Evolutionary conservation across 1,140 invertebrate genomes (phyloP).

Genomic region (Hylaeus anthracinus): DNA sequence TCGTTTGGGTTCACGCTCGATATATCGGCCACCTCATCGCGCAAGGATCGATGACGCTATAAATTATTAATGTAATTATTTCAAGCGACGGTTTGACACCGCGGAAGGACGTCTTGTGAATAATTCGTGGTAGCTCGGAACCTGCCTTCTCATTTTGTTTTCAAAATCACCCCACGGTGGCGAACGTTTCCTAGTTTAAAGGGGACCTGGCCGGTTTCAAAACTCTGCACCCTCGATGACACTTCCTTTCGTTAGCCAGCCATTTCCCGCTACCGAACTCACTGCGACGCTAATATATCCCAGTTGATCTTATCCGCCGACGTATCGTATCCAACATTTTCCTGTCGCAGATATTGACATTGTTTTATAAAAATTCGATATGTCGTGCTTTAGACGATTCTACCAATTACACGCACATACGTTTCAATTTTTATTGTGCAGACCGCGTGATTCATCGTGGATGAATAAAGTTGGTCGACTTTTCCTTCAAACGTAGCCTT

Average conservation of each 20-base stretch:
- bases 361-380: too few relatives aligned
- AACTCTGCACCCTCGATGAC: not conserved
- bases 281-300: too few relatives aligned
- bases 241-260: not conserved
- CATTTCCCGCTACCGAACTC: too few relatives aligned
- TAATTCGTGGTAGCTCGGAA: conserved; percentile 14
- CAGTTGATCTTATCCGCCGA: too few relatives aligned
- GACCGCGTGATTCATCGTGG: not conserved
- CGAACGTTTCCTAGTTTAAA: not conserved
- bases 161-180: not conserved
- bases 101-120: not conserved
- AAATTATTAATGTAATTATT: conserved; percentile 42
- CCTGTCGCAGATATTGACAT: too few relatives aligned
- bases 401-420: not conserved
- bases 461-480: not conserved
- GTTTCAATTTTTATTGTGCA: too few relatives aligned
- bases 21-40: not conserved
- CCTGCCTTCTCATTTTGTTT: not conserved
- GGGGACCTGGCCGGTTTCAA: not conserved
- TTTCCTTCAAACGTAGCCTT: not conserved
- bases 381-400: too few relatives aligned
- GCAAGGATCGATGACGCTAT: conserved; percentile 6
- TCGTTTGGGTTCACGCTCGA: not conserved
- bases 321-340: too few relatives aligned
- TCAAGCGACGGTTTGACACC: not conserved